Evolutionary conservation across 1,140 invertebrate species (phyloP).

Genomic region (Apis cerana): DNA sequence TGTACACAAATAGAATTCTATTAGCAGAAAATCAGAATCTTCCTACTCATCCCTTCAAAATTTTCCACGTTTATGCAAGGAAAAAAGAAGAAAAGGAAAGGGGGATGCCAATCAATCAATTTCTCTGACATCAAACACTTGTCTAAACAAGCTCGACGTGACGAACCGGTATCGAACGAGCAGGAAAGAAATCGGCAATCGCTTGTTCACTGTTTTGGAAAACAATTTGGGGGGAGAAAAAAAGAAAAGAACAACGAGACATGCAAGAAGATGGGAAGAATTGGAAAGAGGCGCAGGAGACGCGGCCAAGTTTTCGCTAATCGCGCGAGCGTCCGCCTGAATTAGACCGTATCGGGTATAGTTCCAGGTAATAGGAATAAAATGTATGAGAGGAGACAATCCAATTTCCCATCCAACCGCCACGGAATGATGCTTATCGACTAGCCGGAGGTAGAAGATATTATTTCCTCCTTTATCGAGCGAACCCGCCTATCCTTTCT

Average conservation of each 20-base stretch:
- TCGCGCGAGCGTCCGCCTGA: conserved; percentile 52
- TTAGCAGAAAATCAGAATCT: too few species aligned
- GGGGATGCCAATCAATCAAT: neutral
- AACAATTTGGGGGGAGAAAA: neutral
- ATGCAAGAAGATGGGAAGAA: neutral
- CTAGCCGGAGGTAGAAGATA: conserved; percentile 54
- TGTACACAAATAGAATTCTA: too few species aligned
- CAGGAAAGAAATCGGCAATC: conserved; percentile 5
- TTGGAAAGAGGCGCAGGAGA: conserved; percentile 29
- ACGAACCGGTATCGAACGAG: conserved; percentile 25
- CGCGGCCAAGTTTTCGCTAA: conserved; percentile 38
- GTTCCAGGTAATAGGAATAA: conserved; percentile 56
- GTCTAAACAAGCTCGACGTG: neutral
- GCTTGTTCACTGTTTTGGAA: conserved; percentile 31
- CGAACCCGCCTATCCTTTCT: neutral
- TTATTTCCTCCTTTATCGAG: conserved; percentile 56
- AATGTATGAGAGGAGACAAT: conserved; percentile 70
- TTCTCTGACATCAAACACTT: neutral
- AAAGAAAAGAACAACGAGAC: too few species aligned
- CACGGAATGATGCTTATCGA: conserved; percentile 63
- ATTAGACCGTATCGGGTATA: conserved; percentile 32
- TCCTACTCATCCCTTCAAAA: too few species aligned
- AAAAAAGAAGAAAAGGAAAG: neutral
- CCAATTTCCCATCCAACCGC: conserved; percentile 67
- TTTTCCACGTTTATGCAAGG: too few species aligned